Conservation (phyloP, 2,888 invertebrate species). For the Aradus depressus region DNA sequence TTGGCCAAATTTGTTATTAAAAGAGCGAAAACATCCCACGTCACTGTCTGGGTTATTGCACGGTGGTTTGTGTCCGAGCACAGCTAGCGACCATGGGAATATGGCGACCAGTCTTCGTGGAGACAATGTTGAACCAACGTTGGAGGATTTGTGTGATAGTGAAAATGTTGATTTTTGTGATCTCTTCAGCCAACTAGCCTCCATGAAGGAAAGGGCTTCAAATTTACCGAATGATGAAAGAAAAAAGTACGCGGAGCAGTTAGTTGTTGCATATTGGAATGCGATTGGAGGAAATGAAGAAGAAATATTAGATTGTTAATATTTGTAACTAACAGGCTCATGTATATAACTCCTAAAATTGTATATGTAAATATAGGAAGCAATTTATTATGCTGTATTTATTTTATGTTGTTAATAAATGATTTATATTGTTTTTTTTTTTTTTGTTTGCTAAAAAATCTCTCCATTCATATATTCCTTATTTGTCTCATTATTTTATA, state of each 20-base stretch:
- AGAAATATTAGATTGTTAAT: conserved; percentile 40
- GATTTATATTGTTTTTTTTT: background rate
- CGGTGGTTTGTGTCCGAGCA: conserved; percentile 15
- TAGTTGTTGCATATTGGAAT: conserved; percentile 61
- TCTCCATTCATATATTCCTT: too few species aligned
- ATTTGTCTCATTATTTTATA: too few species aligned
- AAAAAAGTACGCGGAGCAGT: conserved; percentile 57
- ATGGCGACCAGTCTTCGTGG: background rate
- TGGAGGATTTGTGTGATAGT: conserved; percentile 16
- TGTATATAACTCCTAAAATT: too few species aligned
- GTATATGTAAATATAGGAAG: too few species aligned
- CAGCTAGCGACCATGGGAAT: background rate
- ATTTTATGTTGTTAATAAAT: too few species aligned
- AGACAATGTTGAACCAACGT: conserved; percentile 21
- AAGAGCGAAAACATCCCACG: conserved; percentile 36
- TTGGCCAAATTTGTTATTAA: conserved; percentile 58
- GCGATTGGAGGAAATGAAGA: conserved; percentile 61
- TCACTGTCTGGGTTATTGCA: conserved; percentile 22
- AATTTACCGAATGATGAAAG: conserved; percentile 50
- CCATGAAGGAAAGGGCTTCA: conserved; percentile 56
- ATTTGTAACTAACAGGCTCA: too few species aligned
- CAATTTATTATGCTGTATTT: too few species aligned
- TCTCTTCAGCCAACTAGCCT: conserved; percentile 51
- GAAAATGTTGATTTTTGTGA: conserved; percentile 44
- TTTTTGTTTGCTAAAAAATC: background rate